Evolutionary conservation across 30 jellyfish, hydroid and myxozoan genomes (phyloP).

Genomic region (Morbakka virulenta): DNA sequence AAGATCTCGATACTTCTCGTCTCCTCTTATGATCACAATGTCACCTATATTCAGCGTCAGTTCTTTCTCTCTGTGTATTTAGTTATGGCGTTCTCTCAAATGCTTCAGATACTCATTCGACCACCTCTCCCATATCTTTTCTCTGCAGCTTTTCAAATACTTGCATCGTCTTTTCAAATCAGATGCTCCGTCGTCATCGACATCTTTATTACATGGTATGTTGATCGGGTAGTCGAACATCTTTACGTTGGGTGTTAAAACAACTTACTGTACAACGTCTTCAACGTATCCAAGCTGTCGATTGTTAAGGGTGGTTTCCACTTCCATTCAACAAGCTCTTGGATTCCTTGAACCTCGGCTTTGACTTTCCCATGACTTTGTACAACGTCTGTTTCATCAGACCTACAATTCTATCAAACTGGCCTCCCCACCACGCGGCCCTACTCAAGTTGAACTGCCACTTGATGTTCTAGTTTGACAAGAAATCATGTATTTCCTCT

Average conservation of each 20-base stretch:
- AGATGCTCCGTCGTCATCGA: conserved; percentile 12
- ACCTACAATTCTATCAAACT: too few species aligned
- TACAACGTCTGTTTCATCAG: too few species aligned
- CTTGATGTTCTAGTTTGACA: conserved; percentile 23
- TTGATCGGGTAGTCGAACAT: conserved; percentile 38
- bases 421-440: conserved; percentile 90
- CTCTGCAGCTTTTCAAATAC: too few species aligned
- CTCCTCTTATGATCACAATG: conserved; percentile 42
- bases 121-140: too few species aligned
- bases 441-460: too few species aligned
- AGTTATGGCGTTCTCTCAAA: conserved; percentile 61
- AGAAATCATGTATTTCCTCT: conserved; percentile 47
- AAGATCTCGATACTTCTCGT: conserved; percentile 37
- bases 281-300: conserved; percentile 62
- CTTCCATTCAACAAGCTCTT: conserved; percentile 33
- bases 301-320: conserved; percentile 54
- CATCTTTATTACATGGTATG: conserved; percentile 10
- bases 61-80: conserved; percentile 25
- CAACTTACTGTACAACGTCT: conserved; percentile 53
- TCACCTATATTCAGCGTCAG: conserved; percentile 6
- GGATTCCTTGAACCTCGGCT: conserved; percentile 33
- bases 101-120: conserved; percentile 29
- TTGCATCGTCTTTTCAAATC: conserved; percentile 42
- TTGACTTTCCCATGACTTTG: too few species aligned
- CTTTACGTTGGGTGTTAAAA: conserved; percentile 59